Base-by-base conservation (phyloP, 2,113 vertebrate species). In the Columba janthina region DNA sequence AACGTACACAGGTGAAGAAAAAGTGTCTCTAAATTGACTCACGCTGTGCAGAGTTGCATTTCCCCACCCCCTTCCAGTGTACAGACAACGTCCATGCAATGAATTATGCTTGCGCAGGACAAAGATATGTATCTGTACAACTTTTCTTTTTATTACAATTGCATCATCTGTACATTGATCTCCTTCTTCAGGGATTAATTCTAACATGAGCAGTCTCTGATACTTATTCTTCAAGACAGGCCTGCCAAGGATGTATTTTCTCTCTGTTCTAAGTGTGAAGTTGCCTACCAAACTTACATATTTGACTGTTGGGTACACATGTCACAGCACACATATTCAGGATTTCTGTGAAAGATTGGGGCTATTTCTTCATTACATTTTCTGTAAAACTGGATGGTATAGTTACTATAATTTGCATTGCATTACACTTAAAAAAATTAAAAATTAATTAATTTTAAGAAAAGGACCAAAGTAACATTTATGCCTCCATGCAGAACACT, bases 101-200 rank as follows among this genome's bases (percentile, higher is more conserved):
- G 93, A 88, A 92, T 94, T 85, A 81, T 66, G 50, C 40, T 50
- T 38, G 54, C 3, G 3, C 65, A 66, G 80, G 86, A 78, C 60
- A 48, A 87, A 90, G 73, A 91, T 89, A 90, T 14, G 36, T 81
- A 90, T 75, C 82, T 72, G 24, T 61, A 65, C 66, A 94, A 77
- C 57, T 96, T 89, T 86, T 53, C 82, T 87, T 70, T 89, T 18
- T 84, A 65, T 75, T 86, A 85, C 40, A 84, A 75, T 61, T 54
- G 82, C 61, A 87, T 95, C 69, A 91, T 89, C 81, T 78, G 62
- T 70, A 64, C 66, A 85, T 71, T 90, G 94, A 95, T 91, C 84
- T 91, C 71, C 80, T 85, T 85, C 84, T 64, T 44, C 7, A 4
- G 50, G 69, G 54, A 93, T 78, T 93, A 92, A 69, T 95, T 92